Evolutionary conservation across 2,888 invertebrate genomes (phyloP).

Genomic region (Scaptomyza reducta): DNA sequence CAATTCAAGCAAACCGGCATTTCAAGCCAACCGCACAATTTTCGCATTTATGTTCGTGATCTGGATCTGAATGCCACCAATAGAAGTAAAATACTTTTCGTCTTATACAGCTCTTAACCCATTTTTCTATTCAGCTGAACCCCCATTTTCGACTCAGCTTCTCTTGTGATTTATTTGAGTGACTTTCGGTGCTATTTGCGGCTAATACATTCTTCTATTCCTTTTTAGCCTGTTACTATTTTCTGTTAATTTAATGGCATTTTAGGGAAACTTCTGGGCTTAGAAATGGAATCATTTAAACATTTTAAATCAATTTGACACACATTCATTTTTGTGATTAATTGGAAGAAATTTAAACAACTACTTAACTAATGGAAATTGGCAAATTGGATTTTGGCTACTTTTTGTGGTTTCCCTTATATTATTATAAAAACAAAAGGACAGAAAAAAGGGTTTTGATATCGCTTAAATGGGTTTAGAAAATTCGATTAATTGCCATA

Average conservation of each 20-base stretch:
- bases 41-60: constrained; percentile 27
- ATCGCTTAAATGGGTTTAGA: not conserved
- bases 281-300: constrained; percentile 29
- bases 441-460: constrained; percentile 15
- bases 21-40: constrained; percentile 11
- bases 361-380: not conserved
- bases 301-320: no score
- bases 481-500: constrained; percentile 13
- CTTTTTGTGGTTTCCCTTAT: not conserved
- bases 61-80: constrained; percentile 36
- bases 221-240: not conserved
- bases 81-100: not conserved
- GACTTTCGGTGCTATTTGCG: not conserved
- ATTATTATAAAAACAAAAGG: not conserved
- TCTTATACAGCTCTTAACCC: constrained; percentile 21
- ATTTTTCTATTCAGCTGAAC: constrained; percentile 25
- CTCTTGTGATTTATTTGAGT: constrained; percentile 56
- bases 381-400: constrained; percentile 15
- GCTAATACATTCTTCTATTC: not conserved
- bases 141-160: constrained; percentile 5
- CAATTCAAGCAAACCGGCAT: no score
- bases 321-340: constrained; percentile 12
- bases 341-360: constrained; percentile 25
- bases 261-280: constrained; percentile 12
- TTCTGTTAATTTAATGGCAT: constrained; percentile 33